These are phyloP conservation scores for Macrosteles quadrilineatus DNA, from an alignment of 1,140 invertebrate species.

Conservation along the genomic window DNA sequence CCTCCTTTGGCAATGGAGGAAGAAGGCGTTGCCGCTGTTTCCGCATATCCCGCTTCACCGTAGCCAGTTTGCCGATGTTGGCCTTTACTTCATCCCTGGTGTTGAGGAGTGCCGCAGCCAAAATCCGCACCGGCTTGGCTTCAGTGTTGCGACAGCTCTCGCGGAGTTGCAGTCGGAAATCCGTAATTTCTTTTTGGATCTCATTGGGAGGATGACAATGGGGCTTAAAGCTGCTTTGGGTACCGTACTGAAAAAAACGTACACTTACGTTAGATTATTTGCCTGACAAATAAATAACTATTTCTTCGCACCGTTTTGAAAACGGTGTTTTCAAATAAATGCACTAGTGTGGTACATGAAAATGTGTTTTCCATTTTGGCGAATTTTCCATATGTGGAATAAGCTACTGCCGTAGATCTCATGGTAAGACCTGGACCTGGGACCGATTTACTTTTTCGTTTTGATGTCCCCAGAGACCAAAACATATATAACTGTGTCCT, in stretches of 20 bases:
- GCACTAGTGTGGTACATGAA: too few species aligned
- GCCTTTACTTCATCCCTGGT: neutral
- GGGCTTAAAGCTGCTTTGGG: neutral
- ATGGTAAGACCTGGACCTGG: too few species aligned
- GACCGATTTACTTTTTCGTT: too few species aligned
- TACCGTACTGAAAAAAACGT: neutral
- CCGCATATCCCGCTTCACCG: neutral
- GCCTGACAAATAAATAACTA: too few species aligned
- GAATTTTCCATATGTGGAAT: too few species aligned
- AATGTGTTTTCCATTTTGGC: too few species aligned
- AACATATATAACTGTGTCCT: too few species aligned
- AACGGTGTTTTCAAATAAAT: too few species aligned
- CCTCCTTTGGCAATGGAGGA: neutral
- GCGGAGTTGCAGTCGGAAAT: neutral
- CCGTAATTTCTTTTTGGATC: neutral
- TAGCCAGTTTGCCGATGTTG: neutral
- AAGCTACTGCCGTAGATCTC: too few species aligned
- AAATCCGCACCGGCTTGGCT: neutral
- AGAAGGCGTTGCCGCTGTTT: neutral
- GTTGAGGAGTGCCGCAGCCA: neutral
- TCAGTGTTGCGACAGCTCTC: neutral
- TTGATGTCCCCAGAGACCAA: too few species aligned
- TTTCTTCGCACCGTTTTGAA: too few species aligned
- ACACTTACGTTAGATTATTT: too few species aligned
- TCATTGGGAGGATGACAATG: neutral